Evolutionary conservation across 2,888 invertebrate genomes (phyloP).

Genomic region (Eupeodes luniger): DNA sequence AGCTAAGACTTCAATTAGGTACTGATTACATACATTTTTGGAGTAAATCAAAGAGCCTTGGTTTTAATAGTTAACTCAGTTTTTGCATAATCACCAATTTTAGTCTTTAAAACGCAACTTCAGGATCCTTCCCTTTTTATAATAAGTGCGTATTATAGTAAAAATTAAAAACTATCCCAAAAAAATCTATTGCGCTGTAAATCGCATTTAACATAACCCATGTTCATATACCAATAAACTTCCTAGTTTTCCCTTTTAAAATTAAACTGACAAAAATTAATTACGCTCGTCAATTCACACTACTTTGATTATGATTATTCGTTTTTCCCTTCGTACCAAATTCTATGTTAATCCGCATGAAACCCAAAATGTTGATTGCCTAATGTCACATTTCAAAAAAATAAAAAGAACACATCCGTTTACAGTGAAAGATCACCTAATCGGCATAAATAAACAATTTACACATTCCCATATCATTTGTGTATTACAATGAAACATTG

Average conservation of each 20-base stretch:
- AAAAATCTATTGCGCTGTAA: too few relatives aligned
- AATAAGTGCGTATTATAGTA: too few relatives aligned
- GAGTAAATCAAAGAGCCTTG: too few relatives aligned
- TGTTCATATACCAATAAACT: too few relatives aligned
- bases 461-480: slow-evolving; percentile 71
- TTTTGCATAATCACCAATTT: too few relatives aligned
- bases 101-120: too few relatives aligned
- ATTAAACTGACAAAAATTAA: not conserved
- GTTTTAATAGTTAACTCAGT: too few relatives aligned
- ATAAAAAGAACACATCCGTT: slow-evolving; percentile 53
- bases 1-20: too few relatives aligned
- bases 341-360: slow-evolving; percentile 38
- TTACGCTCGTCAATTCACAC: slow-evolving; percentile 42
- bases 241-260: not conserved
- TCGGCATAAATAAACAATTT: slow-evolving; percentile 76
- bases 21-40: too few relatives aligned
- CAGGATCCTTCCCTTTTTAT: too few relatives aligned
- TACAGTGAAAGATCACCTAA: slow-evolving; percentile 68
- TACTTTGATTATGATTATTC: slow-evolving; percentile 42
- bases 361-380: slow-evolving; percentile 52
- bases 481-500: slow-evolving; percentile 28
- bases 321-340: slow-evolving; percentile 19
- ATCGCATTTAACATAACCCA: too few relatives aligned
- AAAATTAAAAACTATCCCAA: too few relatives aligned
- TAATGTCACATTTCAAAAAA: slow-evolving; percentile 54